Evolutionary conservation across 1,140 invertebrate species (phyloP).

Genomic region (Ceratoteleas bidentatus): DNA sequence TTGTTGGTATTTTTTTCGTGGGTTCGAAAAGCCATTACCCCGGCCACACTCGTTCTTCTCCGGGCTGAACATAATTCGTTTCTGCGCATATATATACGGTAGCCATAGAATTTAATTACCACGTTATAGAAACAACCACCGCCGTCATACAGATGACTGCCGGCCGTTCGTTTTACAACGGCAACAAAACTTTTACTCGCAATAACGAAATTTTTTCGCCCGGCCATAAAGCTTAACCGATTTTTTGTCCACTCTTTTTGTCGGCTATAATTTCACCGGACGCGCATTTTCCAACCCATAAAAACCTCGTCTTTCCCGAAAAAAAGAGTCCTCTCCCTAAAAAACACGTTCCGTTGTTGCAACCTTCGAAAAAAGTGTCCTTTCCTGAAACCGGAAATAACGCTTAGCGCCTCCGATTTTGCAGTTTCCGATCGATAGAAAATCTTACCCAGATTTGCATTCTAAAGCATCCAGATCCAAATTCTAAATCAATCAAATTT

Average conservation of each 20-base stretch:
- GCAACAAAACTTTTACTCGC: conserved; percentile 54
- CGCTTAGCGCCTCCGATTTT: too few relatives aligned
- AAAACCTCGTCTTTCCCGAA: background rate
- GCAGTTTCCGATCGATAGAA: too few relatives aligned
- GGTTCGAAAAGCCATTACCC: background rate
- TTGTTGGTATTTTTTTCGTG: too few relatives aligned
- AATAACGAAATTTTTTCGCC: conserved; percentile 38
- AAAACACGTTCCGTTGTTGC: too few relatives aligned
- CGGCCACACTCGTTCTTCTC: background rate
- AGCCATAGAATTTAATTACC: conserved; percentile 49
- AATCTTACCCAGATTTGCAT: too few relatives aligned
- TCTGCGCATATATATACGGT: conserved; percentile 39
- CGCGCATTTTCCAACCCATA: conserved; percentile 16
- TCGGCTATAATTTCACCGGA: conserved; percentile 7
- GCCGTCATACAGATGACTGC: conserved; percentile 49
- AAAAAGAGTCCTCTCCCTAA: too few relatives aligned
- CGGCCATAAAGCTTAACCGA: conserved; percentile 29
- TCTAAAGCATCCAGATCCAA: too few relatives aligned
- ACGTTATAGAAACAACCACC: conserved; percentile 51
- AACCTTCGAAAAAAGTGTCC: too few relatives aligned
- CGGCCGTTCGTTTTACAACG: conserved; percentile 39
- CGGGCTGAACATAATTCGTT: conserved; percentile 11
- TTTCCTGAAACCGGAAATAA: too few relatives aligned
- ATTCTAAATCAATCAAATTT: too few relatives aligned
- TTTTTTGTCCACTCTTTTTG: conserved; percentile 16